Conservation (phyloP, 2,888 invertebrate genomes). For the Cheilosia vulpina region DNA sequence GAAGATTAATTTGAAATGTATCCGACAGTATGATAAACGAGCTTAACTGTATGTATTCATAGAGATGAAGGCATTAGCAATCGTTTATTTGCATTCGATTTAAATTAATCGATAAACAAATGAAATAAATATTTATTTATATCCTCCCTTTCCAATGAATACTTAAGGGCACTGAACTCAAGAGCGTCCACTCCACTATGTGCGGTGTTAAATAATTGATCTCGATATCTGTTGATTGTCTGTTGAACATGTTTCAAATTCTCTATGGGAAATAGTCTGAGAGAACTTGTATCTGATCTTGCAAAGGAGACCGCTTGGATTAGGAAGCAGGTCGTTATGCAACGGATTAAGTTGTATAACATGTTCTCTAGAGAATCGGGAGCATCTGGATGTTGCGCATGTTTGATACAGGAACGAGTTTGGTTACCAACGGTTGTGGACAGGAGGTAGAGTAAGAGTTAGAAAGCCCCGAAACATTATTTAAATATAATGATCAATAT, state of each 20-base stretch:
- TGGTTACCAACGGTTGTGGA: neutral
- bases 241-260: constrained; percentile 12
- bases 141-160: too few species aligned
- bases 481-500: neutral
- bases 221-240: neutral
- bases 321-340: constrained; percentile 22
- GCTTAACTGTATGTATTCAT: too few species aligned
- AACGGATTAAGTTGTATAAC: constrained; percentile 40
- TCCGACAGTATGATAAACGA: too few species aligned
- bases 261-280: constrained; percentile 8
- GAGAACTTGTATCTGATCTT: constrained; percentile 36
- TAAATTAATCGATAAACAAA: too few species aligned
- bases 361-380: constrained; percentile 33
- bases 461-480: neutral
- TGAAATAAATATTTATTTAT: too few species aligned
- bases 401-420: constrained; percentile 28
- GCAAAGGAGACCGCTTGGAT: constrained; percentile 4
- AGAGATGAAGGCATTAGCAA: too few species aligned
- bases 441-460: neutral
- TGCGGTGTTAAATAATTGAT: neutral
- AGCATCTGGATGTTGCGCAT: neutral
- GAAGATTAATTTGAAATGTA: neutral
- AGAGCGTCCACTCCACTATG: neutral
- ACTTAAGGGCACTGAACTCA: neutral
- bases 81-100: too few species aligned